Evolutionary conservation across 2,113 vertebrate genomes (phyloP).

Genomic region (Stegostoma tigrinum): DNA sequence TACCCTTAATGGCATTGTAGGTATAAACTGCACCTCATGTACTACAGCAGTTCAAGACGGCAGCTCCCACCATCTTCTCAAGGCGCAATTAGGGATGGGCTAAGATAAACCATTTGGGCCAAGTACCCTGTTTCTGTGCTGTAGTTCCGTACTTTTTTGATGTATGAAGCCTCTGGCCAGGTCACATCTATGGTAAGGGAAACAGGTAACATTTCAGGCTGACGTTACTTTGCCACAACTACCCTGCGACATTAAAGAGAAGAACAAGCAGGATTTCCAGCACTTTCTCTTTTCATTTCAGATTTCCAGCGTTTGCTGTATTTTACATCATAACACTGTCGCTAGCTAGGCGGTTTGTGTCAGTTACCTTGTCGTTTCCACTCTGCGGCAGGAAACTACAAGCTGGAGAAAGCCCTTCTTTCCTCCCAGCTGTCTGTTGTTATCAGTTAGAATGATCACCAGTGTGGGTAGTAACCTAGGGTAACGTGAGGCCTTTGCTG

Average conservation of each 20-base stretch:
- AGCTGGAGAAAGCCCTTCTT: constrained; percentile 44
- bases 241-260: too few relatives aligned
- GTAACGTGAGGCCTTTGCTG: constrained; percentile 32
- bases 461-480: constrained; percentile 38
- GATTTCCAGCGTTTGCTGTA: not conserved
- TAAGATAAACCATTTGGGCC: too few relatives aligned
- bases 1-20: too few relatives aligned
- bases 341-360: constrained; percentile 20
- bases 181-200: not conserved
- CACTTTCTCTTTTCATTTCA: not conserved
- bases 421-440: constrained; percentile 39
- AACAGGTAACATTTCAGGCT: not conserved
- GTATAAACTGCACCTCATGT: too few relatives aligned
- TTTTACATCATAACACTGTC: not conserved
- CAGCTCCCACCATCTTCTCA: too few relatives aligned
- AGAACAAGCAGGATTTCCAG: not conserved
- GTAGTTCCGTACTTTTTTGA: too few relatives aligned
- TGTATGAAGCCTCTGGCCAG: not conserved
- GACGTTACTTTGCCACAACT: not conserved
- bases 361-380: constrained; percentile 51
- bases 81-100: too few relatives aligned
- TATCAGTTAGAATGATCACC: constrained; percentile 43
- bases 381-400: constrained; percentile 58
- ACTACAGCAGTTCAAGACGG: too few relatives aligned
- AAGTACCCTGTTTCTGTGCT: too few relatives aligned